Conservation (phyloP, 2,888 invertebrate genomes). For the Ophioninae sp. region DNA sequence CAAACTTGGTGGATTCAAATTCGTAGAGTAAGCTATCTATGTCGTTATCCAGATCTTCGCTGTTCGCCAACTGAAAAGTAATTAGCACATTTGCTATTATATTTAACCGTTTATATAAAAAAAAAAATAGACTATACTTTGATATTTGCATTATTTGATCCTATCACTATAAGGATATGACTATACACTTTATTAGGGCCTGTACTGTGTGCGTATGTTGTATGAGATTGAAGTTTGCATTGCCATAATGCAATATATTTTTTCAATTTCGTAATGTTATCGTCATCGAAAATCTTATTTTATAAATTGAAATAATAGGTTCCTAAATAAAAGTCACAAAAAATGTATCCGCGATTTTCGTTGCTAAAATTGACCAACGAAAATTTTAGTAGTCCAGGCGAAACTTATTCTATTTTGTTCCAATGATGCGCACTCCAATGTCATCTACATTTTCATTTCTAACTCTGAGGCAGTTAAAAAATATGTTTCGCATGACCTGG, state of each 20-base stretch:
- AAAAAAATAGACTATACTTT: not conserved
- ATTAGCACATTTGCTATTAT: constrained; percentile 1
- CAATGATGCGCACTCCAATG: too few species aligned
- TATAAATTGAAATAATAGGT: too few species aligned
- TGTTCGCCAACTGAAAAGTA: constrained; percentile 88
- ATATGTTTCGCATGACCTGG: not conserved
- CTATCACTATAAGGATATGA: not conserved
- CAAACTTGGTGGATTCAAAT: constrained; percentile 92
- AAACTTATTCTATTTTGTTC: too few species aligned
- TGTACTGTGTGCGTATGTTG: not conserved
- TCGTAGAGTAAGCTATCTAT: constrained; percentile 97
- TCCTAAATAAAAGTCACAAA: too few species aligned
- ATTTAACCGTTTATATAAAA: not conserved
- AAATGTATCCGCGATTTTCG: too few species aligned
- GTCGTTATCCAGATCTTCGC: constrained; percentile 97
- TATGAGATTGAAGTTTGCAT: too few species aligned
- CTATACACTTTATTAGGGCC: not conserved
- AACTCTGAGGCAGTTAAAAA: not conserved
- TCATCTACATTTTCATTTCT: too few species aligned
- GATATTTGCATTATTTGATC: not conserved
- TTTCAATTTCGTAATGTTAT: too few species aligned
- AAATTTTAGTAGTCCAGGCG: too few species aligned
- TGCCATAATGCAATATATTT: too few species aligned
- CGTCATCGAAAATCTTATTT: too few species aligned
- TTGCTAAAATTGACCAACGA: too few species aligned